Evolutionary conservation across 2,888 invertebrate species (phyloP).

Genomic region (Notodonta ziczac): DNA sequence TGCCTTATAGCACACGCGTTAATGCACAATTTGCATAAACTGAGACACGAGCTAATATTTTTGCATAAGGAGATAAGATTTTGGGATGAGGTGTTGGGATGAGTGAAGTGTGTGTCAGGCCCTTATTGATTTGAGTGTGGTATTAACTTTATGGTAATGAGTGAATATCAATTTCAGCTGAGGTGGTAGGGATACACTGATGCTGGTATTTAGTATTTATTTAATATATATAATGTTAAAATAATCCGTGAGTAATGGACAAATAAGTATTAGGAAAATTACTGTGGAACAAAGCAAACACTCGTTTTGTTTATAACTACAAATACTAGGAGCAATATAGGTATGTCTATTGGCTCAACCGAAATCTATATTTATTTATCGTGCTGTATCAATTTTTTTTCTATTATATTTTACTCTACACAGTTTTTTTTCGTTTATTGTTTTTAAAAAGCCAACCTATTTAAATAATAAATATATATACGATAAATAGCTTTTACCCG

Average conservation of each 20-base stretch:
- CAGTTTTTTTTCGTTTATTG: no score
- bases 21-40: slow-evolving; percentile 78
- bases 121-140: slow-evolving; percentile 53
- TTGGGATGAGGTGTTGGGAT: slow-evolving; percentile 48
- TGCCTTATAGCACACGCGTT: slow-evolving; percentile 65
- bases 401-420: no score
- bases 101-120: slow-evolving; percentile 40
- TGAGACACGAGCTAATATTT: slow-evolving; percentile 81
- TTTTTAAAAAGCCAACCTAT: no score
- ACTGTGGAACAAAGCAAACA: no score
- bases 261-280: neutral
- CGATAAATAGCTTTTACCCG: no score
- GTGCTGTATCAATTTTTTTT: no score
- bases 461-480: no score
- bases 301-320: no score
- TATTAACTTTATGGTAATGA: slow-evolving; percentile 55
- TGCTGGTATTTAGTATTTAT: slow-evolving; percentile 25
- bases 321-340: no score
- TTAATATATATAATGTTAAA: slow-evolving; percentile 15
- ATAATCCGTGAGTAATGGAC: slow-evolving; percentile 21
- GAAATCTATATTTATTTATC: no score
- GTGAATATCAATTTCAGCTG: slow-evolving; percentile 34
- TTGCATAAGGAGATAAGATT: slow-evolving; percentile 75
- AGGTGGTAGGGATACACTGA: slow-evolving; percentile 27
- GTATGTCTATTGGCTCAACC: no score